phyloP scores from a whole-genome alignment of 2,888 invertebrate species.

The Parapristionchus giblindavisi region DNA sequence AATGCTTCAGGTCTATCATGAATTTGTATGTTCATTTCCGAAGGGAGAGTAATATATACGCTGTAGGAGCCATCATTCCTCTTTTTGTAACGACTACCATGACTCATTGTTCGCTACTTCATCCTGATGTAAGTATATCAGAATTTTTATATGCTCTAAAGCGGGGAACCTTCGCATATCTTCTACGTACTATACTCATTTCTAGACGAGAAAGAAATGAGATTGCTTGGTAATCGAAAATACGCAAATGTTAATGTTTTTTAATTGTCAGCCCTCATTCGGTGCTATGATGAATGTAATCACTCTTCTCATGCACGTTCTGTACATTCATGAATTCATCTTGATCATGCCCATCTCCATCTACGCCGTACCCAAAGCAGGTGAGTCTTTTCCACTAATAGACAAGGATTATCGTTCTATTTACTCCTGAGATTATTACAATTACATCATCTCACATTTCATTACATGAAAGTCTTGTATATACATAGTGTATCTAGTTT shows the following conservation, averaged over 20 bases:
- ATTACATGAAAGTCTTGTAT: too few species aligned
- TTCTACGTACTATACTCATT: too few species aligned
- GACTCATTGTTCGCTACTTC: not conserved
- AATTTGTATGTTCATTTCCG: constrained; percentile 43
- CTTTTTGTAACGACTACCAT: constrained; percentile 23
- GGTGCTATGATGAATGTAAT: not conserved
- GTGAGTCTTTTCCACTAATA: constrained; percentile 17
- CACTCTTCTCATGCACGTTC: constrained; percentile 53
- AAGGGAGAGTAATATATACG: constrained; percentile 45
- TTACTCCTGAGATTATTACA: too few species aligned
- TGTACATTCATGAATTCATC: constrained; percentile 58
- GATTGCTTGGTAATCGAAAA: too few species aligned
- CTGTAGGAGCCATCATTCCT: constrained; percentile 41
- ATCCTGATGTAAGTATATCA: not conserved
- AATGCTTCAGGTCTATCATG: constrained; percentile 41
- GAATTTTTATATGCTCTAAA: too few species aligned
- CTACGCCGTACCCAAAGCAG: constrained; percentile 41
- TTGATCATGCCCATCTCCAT: constrained; percentile 50
- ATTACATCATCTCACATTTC: too few species aligned
- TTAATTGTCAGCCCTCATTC: not conserved
- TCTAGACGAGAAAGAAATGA: too few species aligned
- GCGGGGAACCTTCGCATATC: too few species aligned
- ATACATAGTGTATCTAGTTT: too few species aligned
- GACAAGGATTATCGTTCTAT: too few species aligned
- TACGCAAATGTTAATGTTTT: too few species aligned